Evolutionary conservation across 2,113 vertebrate genomes (phyloP).

Genomic region (Spermophilus dauricus): DNA sequence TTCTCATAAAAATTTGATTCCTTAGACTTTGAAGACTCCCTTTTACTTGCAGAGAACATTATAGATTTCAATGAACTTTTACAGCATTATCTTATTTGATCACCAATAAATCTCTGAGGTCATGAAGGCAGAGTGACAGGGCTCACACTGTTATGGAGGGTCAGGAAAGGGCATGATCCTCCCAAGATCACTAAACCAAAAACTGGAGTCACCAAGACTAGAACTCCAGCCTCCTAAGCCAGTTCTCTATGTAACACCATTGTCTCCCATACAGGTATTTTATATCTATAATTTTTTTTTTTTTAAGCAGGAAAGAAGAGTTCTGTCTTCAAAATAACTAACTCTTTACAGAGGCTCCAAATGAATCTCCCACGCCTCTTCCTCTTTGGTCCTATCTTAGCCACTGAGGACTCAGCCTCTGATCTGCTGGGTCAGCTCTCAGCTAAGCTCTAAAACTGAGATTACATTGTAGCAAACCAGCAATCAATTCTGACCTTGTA

Average conservation of each 20-base stretch:
- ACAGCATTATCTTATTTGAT: neutral
- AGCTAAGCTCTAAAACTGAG: neutral
- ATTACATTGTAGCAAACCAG: neutral
- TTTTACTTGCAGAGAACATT: neutral
- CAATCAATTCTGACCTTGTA: neutral
- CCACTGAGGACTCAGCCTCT: neutral
- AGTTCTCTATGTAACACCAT: neutral
- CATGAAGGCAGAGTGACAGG: neutral
- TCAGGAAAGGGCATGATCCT: neutral
- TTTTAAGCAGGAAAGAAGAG: neutral
- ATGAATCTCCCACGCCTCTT: neutral
- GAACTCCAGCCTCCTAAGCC: neutral
- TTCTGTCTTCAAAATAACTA: conserved; percentile 4
- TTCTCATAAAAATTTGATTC: conserved; percentile 17
- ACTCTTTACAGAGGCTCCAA: neutral
- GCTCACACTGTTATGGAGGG: neutral
- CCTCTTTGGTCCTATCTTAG: neutral
- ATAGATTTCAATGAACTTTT: neutral
- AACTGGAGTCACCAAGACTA: neutral
- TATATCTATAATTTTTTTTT: neutral
- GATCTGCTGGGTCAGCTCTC: neutral
- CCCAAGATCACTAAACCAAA: neutral
- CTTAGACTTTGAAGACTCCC: neutral
- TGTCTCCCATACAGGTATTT: neutral
- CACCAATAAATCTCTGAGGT: neutral